Conservation (phyloP, 2,888 invertebrate species). For the Sinopyrophorus schimmeli region DNA sequence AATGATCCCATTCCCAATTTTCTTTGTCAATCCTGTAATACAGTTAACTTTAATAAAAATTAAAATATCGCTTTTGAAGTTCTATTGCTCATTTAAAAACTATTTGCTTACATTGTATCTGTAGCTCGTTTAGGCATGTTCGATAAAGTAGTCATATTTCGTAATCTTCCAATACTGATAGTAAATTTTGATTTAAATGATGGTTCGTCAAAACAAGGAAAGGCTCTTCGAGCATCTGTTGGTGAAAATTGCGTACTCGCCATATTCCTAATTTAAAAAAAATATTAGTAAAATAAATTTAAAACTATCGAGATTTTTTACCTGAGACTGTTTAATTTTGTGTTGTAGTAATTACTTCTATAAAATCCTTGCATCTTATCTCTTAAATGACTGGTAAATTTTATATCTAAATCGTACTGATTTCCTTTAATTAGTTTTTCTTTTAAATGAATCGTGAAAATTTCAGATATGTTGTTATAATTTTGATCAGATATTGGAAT, state of each 20-base stretch:
- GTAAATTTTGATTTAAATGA: conserved; percentile 76
- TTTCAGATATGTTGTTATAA: conserved; percentile 46
- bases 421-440: conserved; percentile 47
- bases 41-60: background rate
- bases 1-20: conserved; percentile 54
- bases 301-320: conserved; percentile 16
- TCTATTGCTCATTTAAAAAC: background rate
- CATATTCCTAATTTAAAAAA: conserved; percentile 64
- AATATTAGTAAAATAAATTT: conserved; percentile 4
- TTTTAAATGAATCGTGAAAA: conserved; percentile 51
- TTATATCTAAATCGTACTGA: conserved; percentile 57
- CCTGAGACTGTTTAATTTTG: conserved; percentile 32
- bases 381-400: conserved; percentile 59
- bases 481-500: conserved; percentile 50
- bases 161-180: conserved; percentile 66
- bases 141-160: conserved; percentile 60
- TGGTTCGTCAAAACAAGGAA: conserved; percentile 89
- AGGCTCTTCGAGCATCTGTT: conserved; percentile 76
- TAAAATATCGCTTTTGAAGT: background rate
- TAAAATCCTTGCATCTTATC: conserved; percentile 64
- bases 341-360: conserved; percentile 56
- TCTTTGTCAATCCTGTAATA: conserved; percentile 40
- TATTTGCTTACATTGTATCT: conserved; percentile 39
- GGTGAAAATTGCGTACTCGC: conserved; percentile 81
- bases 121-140: conserved; percentile 66